A percentile compares a stretch with the other conserved stretches of the same genome.
These are phyloP conservation scores for Drosophila funebris DNA, from an alignment of 1,140 invertebrate genomes.

Conservation along the genomic window DNA sequence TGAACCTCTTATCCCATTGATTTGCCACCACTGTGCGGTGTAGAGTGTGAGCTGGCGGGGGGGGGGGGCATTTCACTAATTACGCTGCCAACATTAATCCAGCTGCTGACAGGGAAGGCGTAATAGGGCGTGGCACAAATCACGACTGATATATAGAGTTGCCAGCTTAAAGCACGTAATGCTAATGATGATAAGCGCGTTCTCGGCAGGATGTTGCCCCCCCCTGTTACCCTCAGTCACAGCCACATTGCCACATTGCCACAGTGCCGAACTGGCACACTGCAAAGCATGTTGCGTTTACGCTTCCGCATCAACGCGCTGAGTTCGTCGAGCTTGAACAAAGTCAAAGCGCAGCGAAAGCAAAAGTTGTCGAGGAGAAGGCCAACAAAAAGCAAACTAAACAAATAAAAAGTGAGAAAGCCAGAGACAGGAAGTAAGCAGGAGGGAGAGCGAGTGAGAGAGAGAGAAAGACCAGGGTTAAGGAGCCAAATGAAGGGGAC, in stretches of 20 bases:
- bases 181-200: conserved; percentile 28
- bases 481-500: not conserved
- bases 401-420: conserved; percentile 56
- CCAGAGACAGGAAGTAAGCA: too few relatives aligned
- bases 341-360: conserved; percentile 35
- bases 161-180: conserved; percentile 14
- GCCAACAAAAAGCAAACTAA: conserved; percentile 51
- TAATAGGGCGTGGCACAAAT: conserved; percentile 15
- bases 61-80: conserved; percentile 4
- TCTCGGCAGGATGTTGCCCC: not conserved
- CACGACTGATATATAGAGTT: conserved; percentile 20
- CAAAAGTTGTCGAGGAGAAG: conserved; percentile 32
- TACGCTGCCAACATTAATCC: conserved; percentile 21
- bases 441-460: too few relatives aligned
- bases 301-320: conserved; percentile 62
- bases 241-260: not conserved
- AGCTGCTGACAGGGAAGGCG: conserved; percentile 7
- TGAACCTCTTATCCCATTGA: not conserved
- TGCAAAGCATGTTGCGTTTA: conserved; percentile 21
- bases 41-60: not conserved
- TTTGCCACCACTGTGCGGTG: not conserved
- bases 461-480: not conserved
- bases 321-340: conserved; percentile 18
- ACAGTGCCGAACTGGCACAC: not conserved
- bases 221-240: not conserved